Percentiles rank a stretch among this genome's conserved stretches.
Evolutionary conservation across 2,113 vertebrate species (phyloP).

Genomic region (Numida meleagris): DNA sequence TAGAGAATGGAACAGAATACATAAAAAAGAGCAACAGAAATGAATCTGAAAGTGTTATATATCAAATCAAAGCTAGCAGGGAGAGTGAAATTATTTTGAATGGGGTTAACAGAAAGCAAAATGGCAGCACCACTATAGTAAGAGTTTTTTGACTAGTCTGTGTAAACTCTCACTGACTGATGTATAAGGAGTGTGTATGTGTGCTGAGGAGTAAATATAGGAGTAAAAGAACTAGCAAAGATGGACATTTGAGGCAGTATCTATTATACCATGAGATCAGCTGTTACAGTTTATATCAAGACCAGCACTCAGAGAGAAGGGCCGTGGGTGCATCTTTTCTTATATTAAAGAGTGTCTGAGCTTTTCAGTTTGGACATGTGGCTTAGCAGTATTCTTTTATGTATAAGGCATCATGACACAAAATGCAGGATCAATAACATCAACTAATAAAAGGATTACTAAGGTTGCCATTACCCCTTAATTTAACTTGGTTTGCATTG

Average conservation of each 20-base stretch:
- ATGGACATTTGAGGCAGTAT: background rate
- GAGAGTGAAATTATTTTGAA: background rate
- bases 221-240: background rate
- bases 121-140: conserved; percentile 27
- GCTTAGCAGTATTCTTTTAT: background rate
- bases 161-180: background rate
- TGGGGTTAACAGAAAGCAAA: conserved; percentile 31
- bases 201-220: background rate
- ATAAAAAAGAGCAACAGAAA: background rate
- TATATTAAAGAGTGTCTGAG: background rate
- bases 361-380: background rate
- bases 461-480: background rate
- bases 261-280: background rate
- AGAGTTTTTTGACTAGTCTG: background rate
- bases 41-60: background rate
- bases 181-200: background rate
- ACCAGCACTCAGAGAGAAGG: background rate
- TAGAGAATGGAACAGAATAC: background rate
- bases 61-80: background rate
- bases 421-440: background rate
- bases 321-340: background rate
- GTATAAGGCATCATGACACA: background rate
- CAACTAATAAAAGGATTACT: background rate
- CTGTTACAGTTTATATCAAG: background rate
- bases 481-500: background rate